Conservation (phyloP, 2,888 invertebrate genomes). For the Lymantria monacha region DNA sequence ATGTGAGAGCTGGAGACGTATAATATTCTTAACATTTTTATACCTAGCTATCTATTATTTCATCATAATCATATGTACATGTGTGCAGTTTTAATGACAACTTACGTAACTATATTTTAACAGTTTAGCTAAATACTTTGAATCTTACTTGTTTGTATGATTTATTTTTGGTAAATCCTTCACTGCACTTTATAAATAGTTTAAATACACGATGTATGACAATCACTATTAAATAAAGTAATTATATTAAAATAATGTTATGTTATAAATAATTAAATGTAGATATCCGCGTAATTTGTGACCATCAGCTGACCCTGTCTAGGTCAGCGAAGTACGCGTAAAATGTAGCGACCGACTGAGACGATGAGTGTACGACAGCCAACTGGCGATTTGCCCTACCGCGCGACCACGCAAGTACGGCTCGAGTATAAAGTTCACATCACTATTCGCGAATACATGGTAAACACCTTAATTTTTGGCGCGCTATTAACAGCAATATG, state of each 20-base stretch:
- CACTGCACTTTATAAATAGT: constrained; percentile 29
- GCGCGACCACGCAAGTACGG: constrained; percentile 53
- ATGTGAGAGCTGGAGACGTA: too few species aligned
- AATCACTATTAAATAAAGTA: constrained; percentile 5
- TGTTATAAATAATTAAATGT: constrained; percentile 6
- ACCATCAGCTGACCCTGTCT: constrained; percentile 47
- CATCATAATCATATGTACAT: background rate
- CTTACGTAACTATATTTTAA: background rate
- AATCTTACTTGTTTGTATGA: background rate
- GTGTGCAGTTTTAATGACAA: background rate
- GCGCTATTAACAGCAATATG: constrained; percentile 19
- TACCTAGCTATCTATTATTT: background rate
- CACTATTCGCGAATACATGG: constrained; percentile 43
- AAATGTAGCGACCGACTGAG: constrained; percentile 54
- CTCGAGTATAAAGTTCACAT: constrained; percentile 73
- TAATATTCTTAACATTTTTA: too few species aligned
- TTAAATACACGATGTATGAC: background rate
- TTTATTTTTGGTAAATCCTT: constrained; percentile 14
- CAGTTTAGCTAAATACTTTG: background rate
- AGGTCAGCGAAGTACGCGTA: constrained; percentile 49
- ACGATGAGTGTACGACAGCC: constrained; percentile 63
- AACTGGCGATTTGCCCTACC: constrained; percentile 77
- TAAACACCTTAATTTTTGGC: constrained; percentile 41
- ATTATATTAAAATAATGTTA: constrained; percentile 7
- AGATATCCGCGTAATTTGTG: constrained; percentile 18